A percentile compares a stretch with the other conserved stretches of the same genome.
Evolutionary conservation across 2,888 invertebrate species (phyloP).

Genomic region (Eupithecia exiguata): DNA sequence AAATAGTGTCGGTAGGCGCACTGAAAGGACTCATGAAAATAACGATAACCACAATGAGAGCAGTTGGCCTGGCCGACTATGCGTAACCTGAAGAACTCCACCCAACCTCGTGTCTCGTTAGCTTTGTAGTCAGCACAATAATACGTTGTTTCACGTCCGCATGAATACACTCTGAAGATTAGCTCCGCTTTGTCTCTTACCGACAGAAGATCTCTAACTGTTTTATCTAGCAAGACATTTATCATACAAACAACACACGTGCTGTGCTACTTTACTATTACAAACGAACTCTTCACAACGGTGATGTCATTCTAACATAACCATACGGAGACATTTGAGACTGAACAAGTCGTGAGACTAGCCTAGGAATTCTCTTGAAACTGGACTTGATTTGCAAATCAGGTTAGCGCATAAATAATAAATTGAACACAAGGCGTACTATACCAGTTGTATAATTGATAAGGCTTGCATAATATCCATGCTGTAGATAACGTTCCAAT

Average conservation of each 20-base stretch:
- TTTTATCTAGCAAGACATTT: constrained; percentile 58
- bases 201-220: constrained; percentile 57
- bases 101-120: constrained; percentile 45
- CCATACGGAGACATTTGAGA: constrained; percentile 35
- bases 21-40: neutral
- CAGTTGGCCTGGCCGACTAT: constrained; percentile 36
- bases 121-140: constrained; percentile 57
- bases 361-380: constrained; percentile 30
- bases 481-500: constrained; percentile 25
- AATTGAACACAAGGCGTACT: constrained; percentile 20
- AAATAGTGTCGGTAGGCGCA: neutral
- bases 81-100: constrained; percentile 26
- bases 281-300: constrained; percentile 39
- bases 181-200: constrained; percentile 55
- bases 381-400: constrained; percentile 35
- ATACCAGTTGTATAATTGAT: constrained; percentile 24
- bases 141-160: constrained; percentile 66
- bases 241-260: constrained; percentile 58
- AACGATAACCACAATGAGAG: constrained; percentile 20
- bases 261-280: constrained; percentile 41
- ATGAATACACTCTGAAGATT: constrained; percentile 63
- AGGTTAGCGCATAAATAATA: constrained; percentile 18
- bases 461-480: constrained; percentile 29
- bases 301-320: constrained; percentile 44
- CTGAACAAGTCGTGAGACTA: constrained; percentile 23